These are phyloP conservation scores for Hydrotaea diabolus DNA, from an alignment of 2,888 invertebrate species.

Conservation along the genomic window DNA sequence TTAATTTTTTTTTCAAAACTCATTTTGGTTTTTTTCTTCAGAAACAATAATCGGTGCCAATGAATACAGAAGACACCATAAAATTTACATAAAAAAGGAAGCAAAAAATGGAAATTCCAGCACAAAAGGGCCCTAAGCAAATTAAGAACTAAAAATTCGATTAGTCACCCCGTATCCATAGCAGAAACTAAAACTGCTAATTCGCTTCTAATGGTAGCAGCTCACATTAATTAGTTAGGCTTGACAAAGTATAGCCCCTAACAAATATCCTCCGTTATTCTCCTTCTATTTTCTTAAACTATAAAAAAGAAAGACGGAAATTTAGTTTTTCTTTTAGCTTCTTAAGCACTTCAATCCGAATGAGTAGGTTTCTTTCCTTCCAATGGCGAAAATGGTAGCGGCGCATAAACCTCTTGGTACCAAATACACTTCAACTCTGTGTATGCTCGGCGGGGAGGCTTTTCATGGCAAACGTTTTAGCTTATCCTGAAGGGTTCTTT, in stretches of 20 bases:
- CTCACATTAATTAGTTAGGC: conserved; percentile 30
- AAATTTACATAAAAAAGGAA: conserved; percentile 45
- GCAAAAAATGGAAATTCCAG: not conserved
- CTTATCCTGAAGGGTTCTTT: not conserved
- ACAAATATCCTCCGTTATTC: too few relatives aligned
- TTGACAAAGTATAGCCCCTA: not conserved
- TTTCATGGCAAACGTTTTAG: not conserved
- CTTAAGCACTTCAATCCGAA: not conserved
- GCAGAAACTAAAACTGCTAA: not conserved
- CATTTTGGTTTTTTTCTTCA: not conserved
- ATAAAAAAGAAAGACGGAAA: too few relatives aligned
- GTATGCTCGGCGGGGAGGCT: not conserved
- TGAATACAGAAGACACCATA: not conserved
- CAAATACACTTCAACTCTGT: too few relatives aligned
- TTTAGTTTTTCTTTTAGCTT: too few relatives aligned
- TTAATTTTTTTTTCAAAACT: not conserved
- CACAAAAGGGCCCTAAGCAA: not conserved
- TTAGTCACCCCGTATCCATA: conserved; percentile 15
- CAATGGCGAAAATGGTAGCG: not conserved
- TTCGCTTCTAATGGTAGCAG: not conserved
- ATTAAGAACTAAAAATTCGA: not conserved
- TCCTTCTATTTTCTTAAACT: too few relatives aligned
- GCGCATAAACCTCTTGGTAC: not conserved
- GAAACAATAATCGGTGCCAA: not conserved
- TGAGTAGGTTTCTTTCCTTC: not conserved